Base-by-base conservation (phyloP, 2,113 vertebrate genomes). In the Pelmatolapia mariae region DNA sequence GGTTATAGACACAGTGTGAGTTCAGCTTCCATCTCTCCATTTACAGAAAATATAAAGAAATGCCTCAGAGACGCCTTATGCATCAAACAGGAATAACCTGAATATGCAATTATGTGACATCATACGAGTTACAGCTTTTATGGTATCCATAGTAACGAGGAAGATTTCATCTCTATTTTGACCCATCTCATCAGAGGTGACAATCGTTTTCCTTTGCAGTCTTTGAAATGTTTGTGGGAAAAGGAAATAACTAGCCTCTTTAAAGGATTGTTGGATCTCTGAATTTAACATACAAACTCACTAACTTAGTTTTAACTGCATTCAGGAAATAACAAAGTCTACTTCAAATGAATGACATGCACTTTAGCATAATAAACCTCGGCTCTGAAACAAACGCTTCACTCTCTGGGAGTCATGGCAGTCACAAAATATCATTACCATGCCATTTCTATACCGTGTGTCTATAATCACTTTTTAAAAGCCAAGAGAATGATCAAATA, bases 391-490 rank as follows among this genome's bases (percentile, higher is more conserved):
- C 63, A 89, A 86, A 68, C 6, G 12, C 71, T 82, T 80, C 24
- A 52, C 82, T 53, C 82, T 53, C 10, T 54, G 5, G 13, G 19
- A 84, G 84, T 87, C 85, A 80, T 78, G 53, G 73, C 85, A 89
- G 87, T 86, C 82, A 43, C 61, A 81, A 82, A 89, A 86, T 83
- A 82, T 84, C 54, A 90, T 87, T 87, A 80, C 53, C 45, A 80
- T 36, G 61, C 38, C 76, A 31, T 22, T 43, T 54, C 52, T 71
- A 22, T 24, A 43, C 40, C 38, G 22, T 91, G 80, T 71, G 85
- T 66, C 82, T 81, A 53, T 89, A 86, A 89, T 83, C 63, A 80
- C 52, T 80, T 66, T 90, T 89, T 92, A 78, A 89, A 81, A 88
- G 53, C 80, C 82, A 87, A 84, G 79, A 12, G 52, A 68, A 86